These are phyloP conservation scores for Theocolax elegans DNA, from an alignment of 1,140 invertebrate genomes.

Conservation along the genomic window DNA sequence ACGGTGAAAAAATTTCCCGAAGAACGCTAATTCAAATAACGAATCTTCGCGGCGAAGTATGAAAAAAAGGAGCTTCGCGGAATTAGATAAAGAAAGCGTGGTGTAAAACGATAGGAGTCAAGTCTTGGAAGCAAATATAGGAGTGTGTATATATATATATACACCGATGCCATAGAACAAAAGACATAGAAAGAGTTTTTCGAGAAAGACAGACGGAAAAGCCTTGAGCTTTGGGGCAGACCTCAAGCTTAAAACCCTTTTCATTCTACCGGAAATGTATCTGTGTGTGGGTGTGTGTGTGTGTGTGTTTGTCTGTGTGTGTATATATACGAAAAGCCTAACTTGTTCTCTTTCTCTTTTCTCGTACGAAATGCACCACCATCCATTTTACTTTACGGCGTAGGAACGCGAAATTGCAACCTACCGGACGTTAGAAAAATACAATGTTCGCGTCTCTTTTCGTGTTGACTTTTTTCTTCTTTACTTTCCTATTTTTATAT, in stretches of 20 bases:
- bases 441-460: too few relatives aligned
- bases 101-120: too few relatives aligned
- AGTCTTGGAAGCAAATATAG: too few relatives aligned
- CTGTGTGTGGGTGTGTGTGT: not conserved
- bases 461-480: too few relatives aligned
- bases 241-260: conserved; percentile 5
- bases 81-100: not conserved
- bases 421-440: not conserved
- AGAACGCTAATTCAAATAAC: too few relatives aligned
- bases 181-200: not conserved
- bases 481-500: too few relatives aligned
- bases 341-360: not conserved
- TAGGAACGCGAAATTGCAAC: not conserved
- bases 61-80: not conserved
- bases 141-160: not conserved
- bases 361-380: conserved; percentile 1
- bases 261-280: not conserved
- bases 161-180: not conserved
- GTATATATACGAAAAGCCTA: not conserved
- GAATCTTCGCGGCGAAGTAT: too few relatives aligned
- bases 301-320: not conserved
- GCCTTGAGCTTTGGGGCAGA: too few relatives aligned
- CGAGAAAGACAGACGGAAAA: not conserved
- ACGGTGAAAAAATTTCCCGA: too few relatives aligned
- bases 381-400: conserved; percentile 8